Evolutionary conservation across 2,113 vertebrate genomes (phyloP), one percentile per base, ranked within the genome.

Genomic region (Synchiropus splendidus): DNA sequence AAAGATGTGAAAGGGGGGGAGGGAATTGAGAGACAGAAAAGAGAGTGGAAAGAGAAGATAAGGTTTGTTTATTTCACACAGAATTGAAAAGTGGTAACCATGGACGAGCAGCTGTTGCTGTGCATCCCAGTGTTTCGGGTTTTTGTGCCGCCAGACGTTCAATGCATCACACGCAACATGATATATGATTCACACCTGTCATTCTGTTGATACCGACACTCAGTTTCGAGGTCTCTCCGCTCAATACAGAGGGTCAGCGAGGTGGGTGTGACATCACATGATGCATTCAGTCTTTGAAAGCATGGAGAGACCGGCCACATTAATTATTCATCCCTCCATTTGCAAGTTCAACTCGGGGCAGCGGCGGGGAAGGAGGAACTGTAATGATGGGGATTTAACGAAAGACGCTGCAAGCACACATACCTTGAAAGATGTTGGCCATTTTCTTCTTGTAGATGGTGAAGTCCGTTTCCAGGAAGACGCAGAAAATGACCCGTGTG

Each of bases 401-500:
- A 21, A 27, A 27, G 21, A 27, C 8, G 21, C 21, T 27, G 21
- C 21, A 8, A 27, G 21, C 21, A 45, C 13, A 56, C 54, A 34
- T 84, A 98, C 94, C 94, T 85, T 82, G 65, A 74, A 98, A 98
- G 69, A 90, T 80, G 16, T 87, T 77, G 1, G 82, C 77, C 90
- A 98, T 92, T 86, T 94, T 96, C 79, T 90, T 92, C 82, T 90
- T 94, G 86, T 95, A 98, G 83, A 98, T 98, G 81, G 86, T 85
- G 78, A 87, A 96, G 76, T 98, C 94, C 6, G 89, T 85, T 72
- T 98, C 95, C 61, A 98, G 86, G 82, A 98, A 98, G 77, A 98
- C 92, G 1, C 95, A 98, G 85, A 98, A 97, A 83, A 98, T 94
- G 80, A 98, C 81, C 38, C 90, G 90, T 70, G 89, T 90, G 71